These are phyloP conservation scores for Molothrus ater DNA, from an alignment of 2,797 vertebrate genomes.

Conservation along the genomic window DNA sequence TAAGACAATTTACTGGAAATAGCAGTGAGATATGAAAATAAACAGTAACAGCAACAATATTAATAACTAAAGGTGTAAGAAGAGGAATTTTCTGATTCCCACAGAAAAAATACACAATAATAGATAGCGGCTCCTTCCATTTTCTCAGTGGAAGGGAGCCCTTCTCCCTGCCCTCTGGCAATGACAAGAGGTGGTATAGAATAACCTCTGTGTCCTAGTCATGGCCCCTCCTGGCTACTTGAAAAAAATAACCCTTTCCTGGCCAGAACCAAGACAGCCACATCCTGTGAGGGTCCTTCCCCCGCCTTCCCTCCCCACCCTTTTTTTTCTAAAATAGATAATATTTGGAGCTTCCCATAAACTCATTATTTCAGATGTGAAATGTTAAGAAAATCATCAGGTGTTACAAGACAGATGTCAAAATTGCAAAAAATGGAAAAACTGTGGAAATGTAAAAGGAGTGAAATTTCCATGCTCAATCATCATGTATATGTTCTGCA, in stretches of 20 bases:
- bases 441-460: background rate
- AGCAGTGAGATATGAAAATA: background rate
- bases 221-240: background rate
- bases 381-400: background rate
- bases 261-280: background rate
- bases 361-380: background rate
- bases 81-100: background rate
- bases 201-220: background rate
- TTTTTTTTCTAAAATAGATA: background rate
- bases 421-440: background rate
- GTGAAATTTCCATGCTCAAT: background rate
- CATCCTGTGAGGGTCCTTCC: background rate
- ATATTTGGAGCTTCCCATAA: background rate
- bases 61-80: background rate
- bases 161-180: background rate
- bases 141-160: rapidly evolving
- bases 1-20: background rate
- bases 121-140: rapidly evolving
- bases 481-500: background rate
- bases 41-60: background rate
- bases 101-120: background rate
- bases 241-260: background rate
- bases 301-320: rapidly evolving
- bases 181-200: too few relatives aligned
- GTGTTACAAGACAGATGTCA: background rate